A percentile compares a stretch with the other conserved stretches of the same genome.
Evolutionary conservation across 2,888 invertebrate genomes (phyloP).

Genomic region (Drosophila percnosoma): DNA sequence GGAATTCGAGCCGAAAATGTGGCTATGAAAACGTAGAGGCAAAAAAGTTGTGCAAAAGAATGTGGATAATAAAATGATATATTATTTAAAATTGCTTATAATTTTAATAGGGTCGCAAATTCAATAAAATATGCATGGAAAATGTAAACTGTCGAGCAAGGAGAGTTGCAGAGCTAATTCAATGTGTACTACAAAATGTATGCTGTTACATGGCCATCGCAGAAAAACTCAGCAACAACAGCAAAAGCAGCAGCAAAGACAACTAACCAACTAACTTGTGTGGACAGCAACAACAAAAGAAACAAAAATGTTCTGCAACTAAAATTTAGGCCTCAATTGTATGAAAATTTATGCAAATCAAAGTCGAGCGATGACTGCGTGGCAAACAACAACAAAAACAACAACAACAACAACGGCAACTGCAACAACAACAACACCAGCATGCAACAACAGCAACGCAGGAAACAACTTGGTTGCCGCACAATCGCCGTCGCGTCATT

Average conservation of each 20-base stretch:
- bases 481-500: conserved; percentile 70
- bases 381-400: conserved; percentile 58
- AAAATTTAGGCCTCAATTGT: conserved; percentile 71
- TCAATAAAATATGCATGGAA: conserved; percentile 28
- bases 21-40: conserved; percentile 5
- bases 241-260: conserved; percentile 24
- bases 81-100: conserved; percentile 1
- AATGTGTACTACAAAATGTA: conserved; percentile 71
- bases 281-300: conserved; percentile 41
- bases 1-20: conserved; percentile 19
- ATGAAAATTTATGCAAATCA: conserved; percentile 78
- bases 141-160: conserved; percentile 21
- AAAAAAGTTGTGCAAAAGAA: background rate
- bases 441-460: conserved; percentile 41
- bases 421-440: conserved; percentile 26
- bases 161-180: conserved; percentile 14
- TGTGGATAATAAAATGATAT: conserved; percentile 7
- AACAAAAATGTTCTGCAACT: conserved; percentile 63
- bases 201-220: conserved; percentile 65
- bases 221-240: conserved; percentile 41
- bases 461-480: conserved; percentile 53
- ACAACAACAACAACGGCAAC: conserved; percentile 40
- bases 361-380: conserved; percentile 72
- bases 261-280: conserved; percentile 43
- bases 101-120: background rate